phyloP scores from a whole-genome alignment of 2,888 invertebrate genomes.

The Philereme vetulata region DNA sequence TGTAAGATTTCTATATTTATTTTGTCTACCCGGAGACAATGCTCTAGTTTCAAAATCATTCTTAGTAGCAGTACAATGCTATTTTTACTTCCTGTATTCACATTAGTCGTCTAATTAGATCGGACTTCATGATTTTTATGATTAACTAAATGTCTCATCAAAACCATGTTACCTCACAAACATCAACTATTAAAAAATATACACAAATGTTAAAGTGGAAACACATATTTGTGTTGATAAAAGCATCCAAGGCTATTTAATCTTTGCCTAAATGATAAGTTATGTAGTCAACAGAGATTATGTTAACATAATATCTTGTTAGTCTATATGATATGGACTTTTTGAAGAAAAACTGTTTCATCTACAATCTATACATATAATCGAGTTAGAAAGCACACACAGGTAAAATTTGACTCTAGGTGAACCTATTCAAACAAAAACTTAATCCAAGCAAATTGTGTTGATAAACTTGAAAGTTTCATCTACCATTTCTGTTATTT shows the following conservation, averaged over 20 bases:
- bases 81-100: slow-evolving; percentile 26
- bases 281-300: slow-evolving; percentile 18
- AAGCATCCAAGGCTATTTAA: slow-evolving; percentile 51
- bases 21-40: slow-evolving; percentile 60
- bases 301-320: slow-evolving; percentile 8
- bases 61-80: slow-evolving; percentile 33
- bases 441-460: too few species aligned
- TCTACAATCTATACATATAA: background rate
- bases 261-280: slow-evolving; percentile 44
- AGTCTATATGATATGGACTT: background rate
- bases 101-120: slow-evolving; percentile 16
- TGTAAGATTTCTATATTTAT: slow-evolving; percentile 69
- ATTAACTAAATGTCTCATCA: background rate
- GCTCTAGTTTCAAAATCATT: slow-evolving; percentile 51
- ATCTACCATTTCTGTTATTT: too few species aligned
- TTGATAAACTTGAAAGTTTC: too few species aligned
- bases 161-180: too few species aligned
- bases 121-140: background rate
- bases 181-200: background rate
- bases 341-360: background rate
- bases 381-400: background rate
- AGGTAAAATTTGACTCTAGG: background rate
- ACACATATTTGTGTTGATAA: slow-evolving; percentile 32
- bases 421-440: background rate
- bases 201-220: slow-evolving; percentile 14